phyloP scores from a whole-genome alignment of 2,797 vertebrate species.

The Sebastes variabilis region DNA sequence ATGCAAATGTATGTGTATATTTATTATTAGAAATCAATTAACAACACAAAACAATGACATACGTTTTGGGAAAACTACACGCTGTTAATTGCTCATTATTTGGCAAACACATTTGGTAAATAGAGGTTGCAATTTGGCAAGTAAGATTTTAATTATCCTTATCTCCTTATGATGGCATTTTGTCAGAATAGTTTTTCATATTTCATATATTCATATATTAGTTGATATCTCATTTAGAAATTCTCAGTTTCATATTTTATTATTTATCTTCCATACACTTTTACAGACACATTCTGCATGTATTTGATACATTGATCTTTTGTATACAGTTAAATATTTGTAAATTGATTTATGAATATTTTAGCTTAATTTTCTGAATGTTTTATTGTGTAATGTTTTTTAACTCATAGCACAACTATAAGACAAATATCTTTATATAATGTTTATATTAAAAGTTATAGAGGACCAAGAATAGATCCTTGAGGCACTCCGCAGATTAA shows the following conservation, averaged over 20 bases:
- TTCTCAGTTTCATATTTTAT: not conserved
- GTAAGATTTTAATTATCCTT: not conserved
- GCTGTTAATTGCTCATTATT: not conserved
- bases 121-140: not conserved
- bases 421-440: not conserved
- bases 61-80: not conserved
- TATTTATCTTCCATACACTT: not conserved
- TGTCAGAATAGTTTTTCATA: not conserved
- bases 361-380: not conserved
- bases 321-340: not conserved
- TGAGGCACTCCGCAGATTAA: not conserved
- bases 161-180: not conserved
- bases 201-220: not conserved
- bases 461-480: not conserved
- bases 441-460: too few species aligned
- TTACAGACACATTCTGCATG: not conserved
- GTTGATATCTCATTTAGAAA: not conserved
- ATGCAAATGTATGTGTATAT: too few species aligned
- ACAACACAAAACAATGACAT: not conserved
- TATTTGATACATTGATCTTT: not conserved
- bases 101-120: not conserved
- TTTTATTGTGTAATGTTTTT: not conserved
- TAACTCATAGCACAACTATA: not conserved
- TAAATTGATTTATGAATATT: not conserved
- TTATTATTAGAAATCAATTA: too few species aligned